phyloP scores from a whole-genome alignment of 2,888 invertebrate genomes.

The Unio pictorum region DNA sequence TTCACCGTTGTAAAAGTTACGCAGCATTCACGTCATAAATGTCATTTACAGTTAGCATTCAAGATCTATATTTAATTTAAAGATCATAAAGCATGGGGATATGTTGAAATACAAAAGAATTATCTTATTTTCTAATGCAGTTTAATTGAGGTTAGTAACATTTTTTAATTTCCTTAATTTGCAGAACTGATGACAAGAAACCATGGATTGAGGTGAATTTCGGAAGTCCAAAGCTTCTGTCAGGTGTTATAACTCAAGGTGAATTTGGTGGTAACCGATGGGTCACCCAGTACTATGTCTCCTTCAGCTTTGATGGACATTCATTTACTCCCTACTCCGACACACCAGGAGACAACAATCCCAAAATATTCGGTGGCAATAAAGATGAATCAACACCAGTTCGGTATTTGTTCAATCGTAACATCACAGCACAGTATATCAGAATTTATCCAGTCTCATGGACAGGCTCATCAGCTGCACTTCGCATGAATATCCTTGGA shows the following conservation, averaged over 20 bases:
- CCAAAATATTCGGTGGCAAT: conserved; percentile 49
- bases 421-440: conserved; percentile 51
- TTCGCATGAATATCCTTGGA: conserved; percentile 53
- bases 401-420: conserved; percentile 55
- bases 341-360: conserved; percentile 33
- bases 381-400: conserved; percentile 39
- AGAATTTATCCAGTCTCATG: conserved; percentile 46
- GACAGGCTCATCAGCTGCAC: conserved; percentile 34
- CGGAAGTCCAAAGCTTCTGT: conserved; percentile 45
- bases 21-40: too few species aligned
- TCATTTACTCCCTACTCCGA: conserved; percentile 49
- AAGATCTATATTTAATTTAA: too few species aligned
- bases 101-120: too few species aligned
- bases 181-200: conserved; percentile 35
- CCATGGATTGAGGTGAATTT: conserved; percentile 59
- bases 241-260: conserved; percentile 57
- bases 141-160: neutral
- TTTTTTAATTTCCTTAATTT: neutral
- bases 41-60: too few species aligned
- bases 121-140: neutral
- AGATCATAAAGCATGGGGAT: too few species aligned
- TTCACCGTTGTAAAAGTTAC: too few species aligned
- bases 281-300: conserved; percentile 48
- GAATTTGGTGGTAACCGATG: conserved; percentile 39
- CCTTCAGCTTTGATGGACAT: conserved; percentile 50